Conservation (phyloP, 1,140 invertebrate species). For the Phocides pigmalion region DNA sequence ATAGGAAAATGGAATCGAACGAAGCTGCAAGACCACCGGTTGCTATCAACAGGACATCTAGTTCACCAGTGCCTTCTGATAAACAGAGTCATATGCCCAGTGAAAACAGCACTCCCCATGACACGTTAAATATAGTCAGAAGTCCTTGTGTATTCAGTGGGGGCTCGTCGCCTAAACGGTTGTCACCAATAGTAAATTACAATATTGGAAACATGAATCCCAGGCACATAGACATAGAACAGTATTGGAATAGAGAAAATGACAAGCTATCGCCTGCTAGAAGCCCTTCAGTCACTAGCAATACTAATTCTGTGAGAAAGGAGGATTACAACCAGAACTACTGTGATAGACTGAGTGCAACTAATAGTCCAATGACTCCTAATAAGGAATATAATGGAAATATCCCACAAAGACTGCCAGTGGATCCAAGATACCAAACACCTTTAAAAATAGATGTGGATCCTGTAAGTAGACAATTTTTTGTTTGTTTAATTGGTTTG, state of each 20-base stretch:
- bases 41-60: conserved; percentile 58
- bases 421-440: conserved; percentile 73
- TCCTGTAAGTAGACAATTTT: conserved; percentile 83
- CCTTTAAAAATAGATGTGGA: conserved; percentile 87
- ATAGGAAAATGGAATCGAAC: conserved; percentile 59
- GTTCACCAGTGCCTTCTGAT: conserved; percentile 56
- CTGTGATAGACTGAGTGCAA: conserved; percentile 68
- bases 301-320: conserved; percentile 60
- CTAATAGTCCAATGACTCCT: conserved; percentile 64
- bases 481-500: too few species aligned
- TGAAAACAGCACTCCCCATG: conserved; percentile 69
- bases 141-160: conserved; percentile 78
- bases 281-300: conserved; percentile 63
- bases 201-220: conserved; percentile 83
- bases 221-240: conserved; percentile 79
- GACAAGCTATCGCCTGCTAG: conserved; percentile 61
- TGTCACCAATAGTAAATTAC: conserved; percentile 80
- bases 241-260: conserved; percentile 73
- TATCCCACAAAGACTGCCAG: conserved; percentile 49
- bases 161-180: conserved; percentile 69
- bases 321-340: conserved; percentile 79
- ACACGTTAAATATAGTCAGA: conserved; percentile 59
- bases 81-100: conserved; percentile 40
- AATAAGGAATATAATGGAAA: conserved; percentile 72
- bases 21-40: conserved; percentile 56